A percentile compares a stretch with the other conserved stretches of the same genome.
Evolutionary conservation across 2,113 vertebrate species (phyloP).

Genomic region (Pterocles orientalis): DNA sequence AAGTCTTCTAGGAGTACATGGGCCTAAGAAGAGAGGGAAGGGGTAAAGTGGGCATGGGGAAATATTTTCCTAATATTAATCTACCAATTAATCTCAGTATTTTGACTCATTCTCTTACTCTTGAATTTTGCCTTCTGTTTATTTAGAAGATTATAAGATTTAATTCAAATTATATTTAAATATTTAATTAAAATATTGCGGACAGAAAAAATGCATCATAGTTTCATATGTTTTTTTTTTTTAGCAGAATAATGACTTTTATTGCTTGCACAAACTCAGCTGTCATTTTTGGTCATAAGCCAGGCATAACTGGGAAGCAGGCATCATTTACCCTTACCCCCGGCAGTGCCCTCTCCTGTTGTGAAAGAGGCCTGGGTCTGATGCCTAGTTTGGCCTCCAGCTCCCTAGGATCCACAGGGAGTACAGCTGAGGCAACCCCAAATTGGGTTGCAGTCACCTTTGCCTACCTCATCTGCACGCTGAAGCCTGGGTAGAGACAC

Average conservation of each 20-base stretch:
- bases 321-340: accelerated
- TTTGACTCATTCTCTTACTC: neutral
- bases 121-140: neutral
- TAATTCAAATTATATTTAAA: neutral
- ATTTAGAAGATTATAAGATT: neutral
- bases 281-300: neutral
- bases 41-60: neutral
- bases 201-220: neutral
- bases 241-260: neutral
- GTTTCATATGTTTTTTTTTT: neutral
- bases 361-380: neutral
- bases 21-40: neutral
- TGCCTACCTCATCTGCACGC: neutral
- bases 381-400: neutral
- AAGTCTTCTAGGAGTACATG: neutral
- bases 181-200: neutral
- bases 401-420: neutral
- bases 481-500: neutral
- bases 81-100: neutral
- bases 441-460: neutral
- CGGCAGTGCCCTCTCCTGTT: neutral
- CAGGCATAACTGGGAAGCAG: neutral
- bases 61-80: neutral
- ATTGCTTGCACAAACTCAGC: neutral
- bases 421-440: neutral